Evolutionary conservation across 2,888 invertebrate genomes (phyloP).

Genomic region (Temnothorax rugatulus): DNA sequence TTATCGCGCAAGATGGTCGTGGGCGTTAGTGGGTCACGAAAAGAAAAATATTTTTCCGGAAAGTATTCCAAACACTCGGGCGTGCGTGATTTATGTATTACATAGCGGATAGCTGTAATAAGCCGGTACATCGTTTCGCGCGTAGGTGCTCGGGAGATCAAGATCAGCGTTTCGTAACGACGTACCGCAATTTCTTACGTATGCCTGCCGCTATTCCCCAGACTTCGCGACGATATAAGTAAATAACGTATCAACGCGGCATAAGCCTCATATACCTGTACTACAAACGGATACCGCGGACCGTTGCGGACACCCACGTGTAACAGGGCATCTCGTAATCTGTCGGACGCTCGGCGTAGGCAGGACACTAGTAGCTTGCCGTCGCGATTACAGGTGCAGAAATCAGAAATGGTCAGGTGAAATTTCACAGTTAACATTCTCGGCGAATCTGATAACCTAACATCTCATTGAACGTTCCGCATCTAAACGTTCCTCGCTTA

Average conservation of each 20-base stretch:
- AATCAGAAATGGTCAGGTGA: constrained; percentile 66
- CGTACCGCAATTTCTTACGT: constrained; percentile 50
- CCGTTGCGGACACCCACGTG: constrained; percentile 75
- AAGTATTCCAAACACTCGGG: constrained; percentile 36
- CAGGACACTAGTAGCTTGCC: constrained; percentile 58
- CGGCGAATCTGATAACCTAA: constrained; percentile 34
- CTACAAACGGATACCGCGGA: constrained; percentile 59
- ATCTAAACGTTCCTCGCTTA: not conserved
- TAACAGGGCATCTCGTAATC: constrained; percentile 75
- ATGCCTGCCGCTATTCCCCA: constrained; percentile 24
- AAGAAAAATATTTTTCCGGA: constrained; percentile 33
- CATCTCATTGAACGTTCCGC: constrained; percentile 20
- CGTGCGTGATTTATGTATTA: constrained; percentile 42
- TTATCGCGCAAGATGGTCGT: constrained; percentile 15
- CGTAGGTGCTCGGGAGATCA: constrained; percentile 48
- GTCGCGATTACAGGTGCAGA: constrained; percentile 69
- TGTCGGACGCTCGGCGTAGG: constrained; percentile 74
- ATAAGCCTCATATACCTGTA: constrained; percentile 56
- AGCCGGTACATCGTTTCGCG: constrained; percentile 32
- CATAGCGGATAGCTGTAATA: constrained; percentile 41
- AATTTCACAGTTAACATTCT: constrained; percentile 66
- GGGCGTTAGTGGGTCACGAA: constrained; percentile 30
- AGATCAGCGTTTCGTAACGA: constrained; percentile 53
- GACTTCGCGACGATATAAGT: constrained; percentile 34
- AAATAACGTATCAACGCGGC: constrained; percentile 52